These are phyloP conservation scores for Paramisgurnus dabryanus DNA, from an alignment of 2,113 vertebrate genomes.

Conservation along the genomic window DNA sequence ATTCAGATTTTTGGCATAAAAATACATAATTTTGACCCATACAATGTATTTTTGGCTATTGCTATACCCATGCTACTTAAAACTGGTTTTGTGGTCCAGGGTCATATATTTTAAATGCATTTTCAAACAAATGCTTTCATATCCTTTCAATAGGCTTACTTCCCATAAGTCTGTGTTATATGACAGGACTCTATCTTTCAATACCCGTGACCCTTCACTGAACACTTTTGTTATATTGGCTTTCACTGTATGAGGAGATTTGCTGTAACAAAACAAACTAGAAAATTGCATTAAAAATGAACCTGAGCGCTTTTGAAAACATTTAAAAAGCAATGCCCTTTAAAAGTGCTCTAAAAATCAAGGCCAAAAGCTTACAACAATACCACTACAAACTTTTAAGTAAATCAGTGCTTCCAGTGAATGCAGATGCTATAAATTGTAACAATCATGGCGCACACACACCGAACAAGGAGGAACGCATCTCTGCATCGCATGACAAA, in stretches of 20 bases:
- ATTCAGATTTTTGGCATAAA: too few relatives aligned
- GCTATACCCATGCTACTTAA: too few relatives aligned
- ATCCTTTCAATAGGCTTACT: background rate
- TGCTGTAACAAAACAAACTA: background rate
- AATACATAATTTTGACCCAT: too few relatives aligned
- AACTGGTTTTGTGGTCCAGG: too few relatives aligned
- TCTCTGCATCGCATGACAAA: conserved; percentile 29
- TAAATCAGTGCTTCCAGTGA: background rate
- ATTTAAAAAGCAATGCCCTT: background rate
- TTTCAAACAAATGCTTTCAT: background rate
- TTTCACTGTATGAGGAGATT: background rate
- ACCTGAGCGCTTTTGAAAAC: conserved; percentile 21
- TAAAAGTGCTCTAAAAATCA: background rate
- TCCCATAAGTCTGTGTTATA: background rate
- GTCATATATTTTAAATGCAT: background rate
- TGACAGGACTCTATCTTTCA: too few relatives aligned
- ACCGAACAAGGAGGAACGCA: background rate
- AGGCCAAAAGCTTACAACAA: background rate
- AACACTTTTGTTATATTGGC: background rate
- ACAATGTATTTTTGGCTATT: too few relatives aligned
- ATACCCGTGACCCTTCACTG: too few relatives aligned
- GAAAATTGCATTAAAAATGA: background rate
- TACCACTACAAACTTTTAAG: background rate
- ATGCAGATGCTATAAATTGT: background rate
- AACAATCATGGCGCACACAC: conserved; percentile 19